phyloP scores from a whole-genome alignment of 2,113 vertebrate genomes.

The Sakesphorus luctuosus region DNA sequence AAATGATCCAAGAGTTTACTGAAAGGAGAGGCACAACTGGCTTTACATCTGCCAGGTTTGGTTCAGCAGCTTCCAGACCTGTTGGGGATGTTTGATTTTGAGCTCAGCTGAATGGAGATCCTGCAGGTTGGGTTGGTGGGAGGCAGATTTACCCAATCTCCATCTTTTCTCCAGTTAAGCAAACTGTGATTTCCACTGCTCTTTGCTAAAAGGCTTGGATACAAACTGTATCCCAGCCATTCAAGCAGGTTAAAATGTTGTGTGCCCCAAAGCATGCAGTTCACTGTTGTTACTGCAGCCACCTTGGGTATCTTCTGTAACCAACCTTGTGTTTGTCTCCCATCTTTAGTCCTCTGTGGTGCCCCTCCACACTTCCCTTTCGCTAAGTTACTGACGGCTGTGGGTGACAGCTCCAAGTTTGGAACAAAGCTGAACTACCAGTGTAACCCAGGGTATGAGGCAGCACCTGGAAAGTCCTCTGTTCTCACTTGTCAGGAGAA shows the following conservation, averaged over 20 bases:
- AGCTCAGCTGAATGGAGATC: neutral
- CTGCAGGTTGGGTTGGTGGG: neutral
- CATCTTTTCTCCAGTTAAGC: neutral
- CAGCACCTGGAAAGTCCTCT: fast-evolving
- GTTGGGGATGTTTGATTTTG: neutral
- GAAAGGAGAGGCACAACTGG: neutral
- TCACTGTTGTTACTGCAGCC: neutral
- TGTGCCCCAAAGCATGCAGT: neutral
- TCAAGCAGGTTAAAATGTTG: neutral
- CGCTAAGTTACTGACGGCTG: fast-evolving
- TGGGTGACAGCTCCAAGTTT: neutral
- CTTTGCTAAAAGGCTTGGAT: neutral
- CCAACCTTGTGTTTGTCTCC: neutral
- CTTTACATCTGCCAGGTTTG: neutral
- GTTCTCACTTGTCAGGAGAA: neutral
- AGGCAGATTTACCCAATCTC: neutral
- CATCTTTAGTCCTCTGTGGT: neutral
- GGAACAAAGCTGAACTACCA: fast-evolving
- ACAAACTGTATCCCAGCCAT: neutral
- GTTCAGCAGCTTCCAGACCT: neutral
- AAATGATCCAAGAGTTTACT: neutral
- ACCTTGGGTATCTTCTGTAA: neutral
- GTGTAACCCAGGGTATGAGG: neutral
- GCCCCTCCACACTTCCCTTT: neutral
- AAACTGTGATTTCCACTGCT: neutral